These are phyloP conservation scores for Cylloceria caligata DNA, from an alignment of 2,888 invertebrate species.

Conservation along the genomic window DNA sequence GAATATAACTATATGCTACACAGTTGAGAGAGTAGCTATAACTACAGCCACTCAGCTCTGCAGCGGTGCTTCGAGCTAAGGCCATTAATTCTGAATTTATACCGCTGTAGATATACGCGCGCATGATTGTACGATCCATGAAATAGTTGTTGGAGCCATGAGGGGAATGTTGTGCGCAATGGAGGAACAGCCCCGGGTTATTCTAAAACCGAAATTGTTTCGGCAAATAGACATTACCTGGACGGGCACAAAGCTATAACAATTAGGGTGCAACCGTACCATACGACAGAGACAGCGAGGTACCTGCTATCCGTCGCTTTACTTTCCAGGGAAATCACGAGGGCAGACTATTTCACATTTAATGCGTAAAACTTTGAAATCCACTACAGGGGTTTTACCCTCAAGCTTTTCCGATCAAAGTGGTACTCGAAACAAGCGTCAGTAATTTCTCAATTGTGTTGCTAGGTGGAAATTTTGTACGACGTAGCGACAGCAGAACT, in stretches of 20 bases:
- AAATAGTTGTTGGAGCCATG: constrained; percentile 44
- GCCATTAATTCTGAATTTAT: constrained; percentile 56
- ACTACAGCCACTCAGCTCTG: constrained; percentile 15
- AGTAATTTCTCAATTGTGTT: constrained; percentile 31
- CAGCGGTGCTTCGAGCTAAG: constrained; percentile 9
- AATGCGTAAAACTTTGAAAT: constrained; percentile 1
- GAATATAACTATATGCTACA: constrained; percentile 27
- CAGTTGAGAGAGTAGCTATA: neutral
- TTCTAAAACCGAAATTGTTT: constrained; percentile 55
- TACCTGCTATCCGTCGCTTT: neutral
- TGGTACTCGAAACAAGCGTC: neutral
- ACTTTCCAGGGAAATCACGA: neutral
- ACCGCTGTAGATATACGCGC: neutral
- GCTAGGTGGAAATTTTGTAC: constrained; percentile 22
- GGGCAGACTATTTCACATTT: neutral
- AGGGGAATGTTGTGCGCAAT: neutral
- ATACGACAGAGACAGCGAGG: neutral
- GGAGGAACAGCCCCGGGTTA: constrained; percentile 18
- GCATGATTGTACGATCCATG: constrained; percentile 26
- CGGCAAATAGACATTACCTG: constrained; percentile 22
- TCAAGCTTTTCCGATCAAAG: neutral
- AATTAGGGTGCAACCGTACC: neutral
- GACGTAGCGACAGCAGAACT: constrained; percentile 19
- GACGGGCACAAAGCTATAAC: constrained; percentile 9
- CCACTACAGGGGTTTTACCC: neutral